phyloP scores from a whole-genome alignment of 2,113 vertebrate genomes.

The Rhagologus leucostigma region DNA sequence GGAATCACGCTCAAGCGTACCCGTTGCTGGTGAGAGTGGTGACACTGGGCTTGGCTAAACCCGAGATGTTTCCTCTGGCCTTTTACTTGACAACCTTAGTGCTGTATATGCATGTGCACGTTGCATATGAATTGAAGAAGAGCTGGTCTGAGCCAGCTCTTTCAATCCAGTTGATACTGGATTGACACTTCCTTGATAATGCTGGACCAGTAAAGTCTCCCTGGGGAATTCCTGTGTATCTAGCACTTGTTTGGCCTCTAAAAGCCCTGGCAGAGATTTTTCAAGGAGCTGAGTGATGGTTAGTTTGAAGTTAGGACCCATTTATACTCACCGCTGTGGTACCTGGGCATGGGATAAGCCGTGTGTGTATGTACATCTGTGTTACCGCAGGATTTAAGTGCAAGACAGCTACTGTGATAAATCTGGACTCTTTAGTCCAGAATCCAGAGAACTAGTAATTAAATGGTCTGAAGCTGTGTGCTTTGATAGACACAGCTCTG shows the following conservation, averaged over 20 bases:
- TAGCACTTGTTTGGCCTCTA: neutral
- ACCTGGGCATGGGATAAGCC: neutral
- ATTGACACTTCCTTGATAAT: neutral
- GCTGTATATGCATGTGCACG: fast-evolving
- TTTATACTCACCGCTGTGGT: neutral
- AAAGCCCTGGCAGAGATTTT: neutral
- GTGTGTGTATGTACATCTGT: fast-evolving
- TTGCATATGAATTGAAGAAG: neutral
- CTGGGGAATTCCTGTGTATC: neutral
- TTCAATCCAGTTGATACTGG: neutral
- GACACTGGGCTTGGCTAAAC: neutral
- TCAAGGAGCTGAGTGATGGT: neutral
- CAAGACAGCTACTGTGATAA: neutral
- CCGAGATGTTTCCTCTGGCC: neutral
- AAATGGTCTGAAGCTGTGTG: neutral
- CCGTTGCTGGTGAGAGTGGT: fast-evolving
- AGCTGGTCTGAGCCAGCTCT: neutral
- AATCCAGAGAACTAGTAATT: neutral
- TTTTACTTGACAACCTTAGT: neutral
- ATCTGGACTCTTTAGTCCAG: neutral
- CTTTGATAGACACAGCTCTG: too few species aligned
- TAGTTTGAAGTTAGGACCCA: neutral
- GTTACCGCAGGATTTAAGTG: neutral
- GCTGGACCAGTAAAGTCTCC: neutral
- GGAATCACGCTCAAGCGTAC: fast-evolving